These are phyloP conservation scores for Spinibarbus caldwelli DNA, from an alignment of 2,797 vertebrate genomes.

Conservation along the genomic window DNA sequence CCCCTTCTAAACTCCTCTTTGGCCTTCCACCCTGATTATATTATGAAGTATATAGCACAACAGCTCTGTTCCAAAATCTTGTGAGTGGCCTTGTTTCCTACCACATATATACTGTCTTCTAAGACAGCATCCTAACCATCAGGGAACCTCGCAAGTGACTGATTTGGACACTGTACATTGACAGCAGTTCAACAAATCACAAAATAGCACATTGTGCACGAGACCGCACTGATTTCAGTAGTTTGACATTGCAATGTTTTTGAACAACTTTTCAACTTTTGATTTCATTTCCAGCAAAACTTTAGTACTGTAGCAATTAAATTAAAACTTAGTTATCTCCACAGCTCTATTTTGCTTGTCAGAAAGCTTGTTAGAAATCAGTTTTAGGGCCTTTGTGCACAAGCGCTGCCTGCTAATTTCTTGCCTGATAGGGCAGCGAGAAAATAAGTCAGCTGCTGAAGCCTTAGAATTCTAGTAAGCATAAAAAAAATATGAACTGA, in stretches of 20 bases:
- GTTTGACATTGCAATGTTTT: neutral
- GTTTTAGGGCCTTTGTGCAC: no score
- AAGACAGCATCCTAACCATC: neutral
- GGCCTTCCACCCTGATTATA: slow-evolving; percentile 10
- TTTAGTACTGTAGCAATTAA: neutral
- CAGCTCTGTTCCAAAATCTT: neutral
- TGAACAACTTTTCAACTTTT: neutral
- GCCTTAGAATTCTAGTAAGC: no score
- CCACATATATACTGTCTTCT: neutral
- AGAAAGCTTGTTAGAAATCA: no score
- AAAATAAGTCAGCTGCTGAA: no score
- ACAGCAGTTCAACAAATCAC: neutral
- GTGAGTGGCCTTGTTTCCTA: neutral
- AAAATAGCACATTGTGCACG: neutral
- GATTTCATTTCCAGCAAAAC: neutral
- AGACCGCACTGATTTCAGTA: no score
- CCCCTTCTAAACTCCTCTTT: slow-evolving; percentile 19
- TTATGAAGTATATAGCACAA: neutral
- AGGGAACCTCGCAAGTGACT: neutral
- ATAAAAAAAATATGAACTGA: neutral
- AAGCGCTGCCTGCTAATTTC: no score
- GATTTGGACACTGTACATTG: neutral
- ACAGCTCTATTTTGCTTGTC: no score
- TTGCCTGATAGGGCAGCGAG: no score
- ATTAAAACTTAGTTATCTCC: neutral